Evolutionary conservation across 2,113 vertebrate species (phyloP).

Genomic region (Nestor notabilis): DNA sequence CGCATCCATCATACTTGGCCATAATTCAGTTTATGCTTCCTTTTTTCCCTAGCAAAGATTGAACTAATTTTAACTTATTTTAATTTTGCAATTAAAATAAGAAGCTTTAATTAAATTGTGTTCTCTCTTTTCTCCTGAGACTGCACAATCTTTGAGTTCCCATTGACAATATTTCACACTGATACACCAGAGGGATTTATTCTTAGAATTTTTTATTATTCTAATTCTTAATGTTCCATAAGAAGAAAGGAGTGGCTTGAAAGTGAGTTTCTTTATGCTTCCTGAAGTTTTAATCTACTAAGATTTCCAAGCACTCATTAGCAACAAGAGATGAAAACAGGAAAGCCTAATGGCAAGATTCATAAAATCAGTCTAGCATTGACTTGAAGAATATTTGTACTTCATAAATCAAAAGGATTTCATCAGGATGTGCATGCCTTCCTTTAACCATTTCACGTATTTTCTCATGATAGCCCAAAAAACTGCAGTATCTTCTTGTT

Average conservation of each 20-base stretch:
- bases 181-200: not conserved
- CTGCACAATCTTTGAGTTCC: not conserved
- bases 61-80: too few relatives aligned
- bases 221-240: not conserved
- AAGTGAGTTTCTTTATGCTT: not conserved
- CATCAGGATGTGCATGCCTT: too few relatives aligned
- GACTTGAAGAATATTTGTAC: not conserved
- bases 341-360: not conserved
- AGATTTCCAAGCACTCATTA: not conserved
- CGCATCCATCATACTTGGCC: not conserved
- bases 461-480: not conserved
- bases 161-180: not conserved
- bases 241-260: not conserved
- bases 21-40: not conserved
- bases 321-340: not conserved
- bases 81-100: constrained; percentile 40
- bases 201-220: not conserved
- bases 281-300: not conserved
- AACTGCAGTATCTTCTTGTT: not conserved
- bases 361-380: not conserved
- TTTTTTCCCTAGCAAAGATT: not conserved
- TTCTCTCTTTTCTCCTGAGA: constrained; percentile 2
- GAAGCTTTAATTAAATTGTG: constrained; percentile 2
- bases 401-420: not conserved
- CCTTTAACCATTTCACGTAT: not conserved